Evolutionary conservation across 2,888 invertebrate species (phyloP).

Genomic region (Pachydiplax longipennis): DNA sequence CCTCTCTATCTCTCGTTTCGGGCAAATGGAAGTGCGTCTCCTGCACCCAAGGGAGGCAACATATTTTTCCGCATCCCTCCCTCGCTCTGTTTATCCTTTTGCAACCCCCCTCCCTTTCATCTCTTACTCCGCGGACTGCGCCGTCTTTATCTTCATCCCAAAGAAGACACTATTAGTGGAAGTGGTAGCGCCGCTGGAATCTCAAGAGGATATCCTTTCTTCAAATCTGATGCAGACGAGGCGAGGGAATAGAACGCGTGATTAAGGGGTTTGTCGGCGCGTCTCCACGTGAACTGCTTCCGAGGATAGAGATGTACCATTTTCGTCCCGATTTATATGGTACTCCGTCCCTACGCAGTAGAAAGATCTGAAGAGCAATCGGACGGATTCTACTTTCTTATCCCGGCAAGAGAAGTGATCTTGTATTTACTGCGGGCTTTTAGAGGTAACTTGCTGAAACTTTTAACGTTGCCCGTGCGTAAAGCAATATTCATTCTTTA

Average conservation of each 20-base stretch:
- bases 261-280: not conserved
- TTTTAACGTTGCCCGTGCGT: no score
- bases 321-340: no score
- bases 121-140: not conserved
- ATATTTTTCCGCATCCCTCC: not conserved
- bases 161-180: conserved; percentile 42
- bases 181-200: conserved; percentile 20
- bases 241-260: not conserved
- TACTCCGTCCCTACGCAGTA: no score
- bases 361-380: no score
- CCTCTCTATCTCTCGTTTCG: conserved; percentile 4
- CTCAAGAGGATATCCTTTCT: conserved; percentile 6
- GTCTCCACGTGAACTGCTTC: no score
- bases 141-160: not conserved
- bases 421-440: no score
- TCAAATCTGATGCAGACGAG: not conserved
- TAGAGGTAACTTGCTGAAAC: no score
- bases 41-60: not conserved
- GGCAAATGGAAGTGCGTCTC: conserved; percentile 40
- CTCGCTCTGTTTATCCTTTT: not conserved
- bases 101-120: not conserved
- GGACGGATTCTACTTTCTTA: no score
- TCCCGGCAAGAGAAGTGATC: no score
- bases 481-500: no score
- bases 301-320: no score